These are phyloP conservation scores for Limnephilus rhombicus DNA, from an alignment of 2,888 invertebrate genomes.

Conservation along the genomic window DNA sequence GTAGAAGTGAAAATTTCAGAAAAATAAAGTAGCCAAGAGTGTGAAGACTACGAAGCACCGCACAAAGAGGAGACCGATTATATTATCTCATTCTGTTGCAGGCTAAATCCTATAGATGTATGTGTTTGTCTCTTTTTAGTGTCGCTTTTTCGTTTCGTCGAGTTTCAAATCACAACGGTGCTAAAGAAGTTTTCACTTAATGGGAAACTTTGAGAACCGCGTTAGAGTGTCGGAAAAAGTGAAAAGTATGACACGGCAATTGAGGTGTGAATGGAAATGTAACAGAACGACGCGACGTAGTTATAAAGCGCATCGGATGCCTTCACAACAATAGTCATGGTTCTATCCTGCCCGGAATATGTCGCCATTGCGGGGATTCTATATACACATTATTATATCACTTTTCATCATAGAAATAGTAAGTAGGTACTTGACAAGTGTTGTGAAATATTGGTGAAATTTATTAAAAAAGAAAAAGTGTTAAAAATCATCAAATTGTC, in stretches of 20 bases:
- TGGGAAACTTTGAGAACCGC: neutral
- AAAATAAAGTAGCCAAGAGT: too few relatives aligned
- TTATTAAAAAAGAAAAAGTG: neutral
- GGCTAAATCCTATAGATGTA: too few relatives aligned
- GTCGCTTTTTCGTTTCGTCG: too few relatives aligned
- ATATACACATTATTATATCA: neutral
- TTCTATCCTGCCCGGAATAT: conserved; percentile 46
- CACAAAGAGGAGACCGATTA: too few relatives aligned
- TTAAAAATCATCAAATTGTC: neutral
- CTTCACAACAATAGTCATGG: conserved; percentile 49
- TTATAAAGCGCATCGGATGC: conserved; percentile 45
- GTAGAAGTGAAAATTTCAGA: too few relatives aligned
- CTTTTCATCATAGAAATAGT: conserved; percentile 40
- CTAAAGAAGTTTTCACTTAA: neutral
- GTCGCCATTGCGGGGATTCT: conserved; percentile 41
- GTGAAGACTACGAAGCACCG: too few relatives aligned
- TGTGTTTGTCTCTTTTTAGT: too few relatives aligned
- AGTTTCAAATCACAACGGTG: too few relatives aligned
- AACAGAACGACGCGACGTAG: conserved; percentile 2
- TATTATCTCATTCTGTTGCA: too few relatives aligned
- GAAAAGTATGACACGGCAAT: neutral
- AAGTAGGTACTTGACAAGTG: conserved; percentile 39
- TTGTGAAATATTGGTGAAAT: neutral
- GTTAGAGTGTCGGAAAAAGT: conserved; percentile 13
- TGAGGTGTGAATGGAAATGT: conserved; percentile 17